These are phyloP conservation scores for Aplocera efformata DNA, from an alignment of 2,888 invertebrate genomes.

Conservation along the genomic window DNA sequence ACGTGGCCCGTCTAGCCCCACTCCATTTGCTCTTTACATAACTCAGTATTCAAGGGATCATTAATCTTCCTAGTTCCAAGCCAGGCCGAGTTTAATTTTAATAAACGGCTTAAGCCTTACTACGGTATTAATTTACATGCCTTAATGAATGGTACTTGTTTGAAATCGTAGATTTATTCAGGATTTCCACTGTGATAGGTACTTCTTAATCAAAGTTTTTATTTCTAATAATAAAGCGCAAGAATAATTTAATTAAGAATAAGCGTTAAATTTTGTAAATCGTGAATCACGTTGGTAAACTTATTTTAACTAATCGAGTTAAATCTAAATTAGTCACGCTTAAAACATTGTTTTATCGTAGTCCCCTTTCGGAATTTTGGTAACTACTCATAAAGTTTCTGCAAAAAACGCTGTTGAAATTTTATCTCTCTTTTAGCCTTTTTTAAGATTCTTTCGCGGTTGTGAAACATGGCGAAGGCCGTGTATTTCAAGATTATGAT, in stretches of 20 bases:
- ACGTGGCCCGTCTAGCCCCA: constrained; percentile 63
- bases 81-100: constrained; percentile 77
- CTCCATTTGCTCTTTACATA: constrained; percentile 78
- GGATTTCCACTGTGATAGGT: constrained; percentile 40
- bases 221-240: constrained; percentile 15
- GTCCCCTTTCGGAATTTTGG: constrained; percentile 11
- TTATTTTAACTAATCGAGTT: constrained; percentile 22
- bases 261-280: constrained; percentile 19
- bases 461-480: constrained; percentile 4
- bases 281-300: constrained; percentile 21
- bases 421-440: constrained; percentile 10
- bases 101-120: constrained; percentile 72
- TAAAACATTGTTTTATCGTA: constrained; percentile 24
- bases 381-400: constrained; percentile 20
- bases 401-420: constrained; percentile 16
- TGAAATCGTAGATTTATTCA: constrained; percentile 45
- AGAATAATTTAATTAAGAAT: constrained; percentile 23
- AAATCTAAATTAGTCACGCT: constrained; percentile 29
- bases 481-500: constrained; percentile 11
- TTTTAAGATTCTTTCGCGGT: background rate
- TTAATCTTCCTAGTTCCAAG: constrained; percentile 78
- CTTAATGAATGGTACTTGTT: constrained; percentile 60
- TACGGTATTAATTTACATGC: constrained; percentile 68
- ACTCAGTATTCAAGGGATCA: constrained; percentile 77
- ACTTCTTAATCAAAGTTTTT: constrained; percentile 27